Base-by-base conservation (phyloP, 2,113 vertebrate genomes). In the Plectropomus leopardus region DNA sequence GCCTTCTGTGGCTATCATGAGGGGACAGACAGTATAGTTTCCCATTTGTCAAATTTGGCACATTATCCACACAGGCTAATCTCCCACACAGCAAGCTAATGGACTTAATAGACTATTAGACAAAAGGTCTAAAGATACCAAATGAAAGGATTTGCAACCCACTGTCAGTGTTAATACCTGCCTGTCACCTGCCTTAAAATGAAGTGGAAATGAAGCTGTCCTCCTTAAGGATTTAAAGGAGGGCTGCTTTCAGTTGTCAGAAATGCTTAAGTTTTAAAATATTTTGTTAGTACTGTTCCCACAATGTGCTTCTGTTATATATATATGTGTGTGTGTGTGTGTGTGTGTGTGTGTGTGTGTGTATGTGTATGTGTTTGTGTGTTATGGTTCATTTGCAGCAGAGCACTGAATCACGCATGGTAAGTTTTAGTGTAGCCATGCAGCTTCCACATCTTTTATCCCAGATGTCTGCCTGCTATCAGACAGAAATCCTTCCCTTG, bases 1-100 rank as follows among this genome's bases (percentile, higher is more conserved):
- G 80, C 45, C 48, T 47, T 69, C 34, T 60, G 44, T 19, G 47
- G 75, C 63, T 60, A 59, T 81, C 50, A 65, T 24, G 19, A 76
- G 48, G 60, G 65, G 61, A 80, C 23, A 57, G 47, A 51, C 82
- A 15, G 76, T 24, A 59, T 30, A 76, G 55, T 76, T 85, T 72
- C 70, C 54, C 32, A 69, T 78, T 88, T 55, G 71, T 86, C 72
- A 82, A 83, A 83, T 83, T 64, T 83, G 72, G 69, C 75, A 86
- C 80, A 78, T 77, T 69, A 86, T 60, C 28, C 82, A 74, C 42
- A 47, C 60, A 26, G 58, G 79, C 77, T 88, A 83, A 86, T 80
- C 80, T 85, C 75, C 80, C 64, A 45, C 72, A 72, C 77, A 66
- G 45, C 17, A 48, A 69, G 69, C 75, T 83, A 87, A 82, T 73